Base-by-base conservation (phyloP, 2,797 vertebrate genomes). In the Geotria australis region DNA sequence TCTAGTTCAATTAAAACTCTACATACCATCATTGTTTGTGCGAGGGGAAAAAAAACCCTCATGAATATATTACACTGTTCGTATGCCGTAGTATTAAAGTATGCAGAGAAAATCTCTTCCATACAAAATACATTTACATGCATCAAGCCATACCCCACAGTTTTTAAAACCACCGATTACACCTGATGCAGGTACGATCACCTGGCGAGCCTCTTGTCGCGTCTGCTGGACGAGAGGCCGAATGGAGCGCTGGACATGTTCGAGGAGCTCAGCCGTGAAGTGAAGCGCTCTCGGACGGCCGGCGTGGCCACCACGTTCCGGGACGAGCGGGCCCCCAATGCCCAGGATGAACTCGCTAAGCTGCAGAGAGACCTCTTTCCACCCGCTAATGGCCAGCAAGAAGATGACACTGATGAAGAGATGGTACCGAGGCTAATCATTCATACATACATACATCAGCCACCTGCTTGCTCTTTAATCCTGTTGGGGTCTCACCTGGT, bases 201-300 rank as follows among this genome's bases (percentile, higher is more conserved):
- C 66, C 72, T 96, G 49, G 74, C 76, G 47, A 66, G 64, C 24
- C 3, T 85, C 60, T 66, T 96, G 61, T 69, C 70, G 48, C 83
- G 75, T 66, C 70, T 94, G 63, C 73, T 91, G 73, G 75, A 88
- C 56, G 80, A 91, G 62, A 78, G 66, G 56, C 82, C 84, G 3
- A 48, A 68, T 46, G 69, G 93, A 61, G 72, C 63, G n/a, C 76
- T 79, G 58, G 89, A 94, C 53, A 70, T 85, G 62, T 63, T 94
- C 57, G 85, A 93, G 66, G 74, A 75, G 57, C 70, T 96, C 62
- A 94, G 86, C 65, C 65, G 56, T 7, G 76, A 84, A 48, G 67
- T 94, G 60, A 93, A 93, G 63, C 70, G 65, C 58, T 64, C 63
- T 48, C 67, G 67, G n/a, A 75, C 79, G 61, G 67, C 59, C 58